Evolutionary conservation across 2,797 vertebrate genomes (phyloP), one percentile per base, ranked within the genome.

Genomic region (Avahi laniger): DNA sequence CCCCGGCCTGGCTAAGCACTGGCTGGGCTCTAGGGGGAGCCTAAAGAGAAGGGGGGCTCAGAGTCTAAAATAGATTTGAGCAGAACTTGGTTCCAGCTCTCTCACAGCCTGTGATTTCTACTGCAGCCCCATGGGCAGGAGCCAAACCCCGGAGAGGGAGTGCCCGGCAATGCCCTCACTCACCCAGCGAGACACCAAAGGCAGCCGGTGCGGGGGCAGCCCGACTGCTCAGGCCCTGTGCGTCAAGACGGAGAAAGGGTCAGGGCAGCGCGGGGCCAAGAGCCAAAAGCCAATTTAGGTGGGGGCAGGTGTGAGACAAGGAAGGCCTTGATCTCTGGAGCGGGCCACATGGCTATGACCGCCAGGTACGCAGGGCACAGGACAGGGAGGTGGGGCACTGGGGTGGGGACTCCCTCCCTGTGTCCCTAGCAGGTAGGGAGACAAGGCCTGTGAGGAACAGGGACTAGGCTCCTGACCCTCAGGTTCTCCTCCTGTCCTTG

Each of bases 111-210:
- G 43, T 95, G 96, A 95, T 96, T 95, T 96, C 67, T 81, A 79
- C 54, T 13, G 8, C 1, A 22, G 83, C 67, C 61, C 46, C 0
- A 0, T 18, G 70, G 93, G 75, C 91, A 93, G 92, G 80, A 95
- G 95, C 97, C 96, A 97, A 95, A 89, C 85, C 94, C 46, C 48
- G 86, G 87, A 70, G 38, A 63, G 76, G 91, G 57, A 28, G 52
- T 1, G 52, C 54, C 89, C 46, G 0, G 78, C 17, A 54, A 8
- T 91, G 95, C 59, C 95, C 97, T 94, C 26, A 0, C 20, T 95
- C 43, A 81, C 90, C 93, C 65, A 14, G 61, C 0, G 3, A 43
- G 50, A 38, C 7, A 2, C 30, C 4, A 50, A 33, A 11, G 14
- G 70, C 72, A 17, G 57, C 50, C 26, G 30, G 57, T 3, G 2